Conservation (phyloP, 2,113 vertebrate genomes). For the Uropsilus gracilis region DNA sequence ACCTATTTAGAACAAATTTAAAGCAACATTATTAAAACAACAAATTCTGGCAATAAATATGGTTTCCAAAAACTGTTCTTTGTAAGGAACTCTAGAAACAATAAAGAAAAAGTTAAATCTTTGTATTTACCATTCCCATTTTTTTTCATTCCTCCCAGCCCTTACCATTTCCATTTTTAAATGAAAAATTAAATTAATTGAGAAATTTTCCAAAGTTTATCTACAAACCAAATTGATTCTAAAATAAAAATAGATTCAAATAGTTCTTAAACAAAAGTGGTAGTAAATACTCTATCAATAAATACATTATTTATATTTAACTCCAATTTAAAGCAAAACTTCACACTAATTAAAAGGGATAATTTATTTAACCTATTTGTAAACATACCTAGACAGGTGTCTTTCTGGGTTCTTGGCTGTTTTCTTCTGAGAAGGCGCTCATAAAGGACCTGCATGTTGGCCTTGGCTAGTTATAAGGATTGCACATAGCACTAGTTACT, state of each 20-base stretch:
- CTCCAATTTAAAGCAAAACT: slow-evolving; percentile 65
- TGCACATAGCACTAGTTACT: slow-evolving; percentile 96
- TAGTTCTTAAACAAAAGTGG: slow-evolving; percentile 42
- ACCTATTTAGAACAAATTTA: slow-evolving; percentile 47
- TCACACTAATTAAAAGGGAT: slow-evolving; percentile 71
- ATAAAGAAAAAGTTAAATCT: slow-evolving; percentile 3
- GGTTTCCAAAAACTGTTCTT: slow-evolving; percentile 48
- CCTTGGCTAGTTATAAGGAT: slow-evolving; percentile 98
- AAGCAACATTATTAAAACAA: slow-evolving; percentile 25
- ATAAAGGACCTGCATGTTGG: slow-evolving; percentile 99
- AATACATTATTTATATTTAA: slow-evolving; percentile 53
- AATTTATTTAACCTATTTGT: slow-evolving; percentile 83
- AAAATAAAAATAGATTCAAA: no score
- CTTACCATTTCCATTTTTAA: slow-evolving; percentile 37
- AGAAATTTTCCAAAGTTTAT: slow-evolving; percentile 47
- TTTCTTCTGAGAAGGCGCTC: slow-evolving; percentile 99
- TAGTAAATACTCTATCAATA: slow-evolving; percentile 40
- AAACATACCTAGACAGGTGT: slow-evolving; percentile 97
- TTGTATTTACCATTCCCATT: slow-evolving; percentile 9
- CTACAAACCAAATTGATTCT: slow-evolving; percentile 15
- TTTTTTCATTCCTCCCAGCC: no score
- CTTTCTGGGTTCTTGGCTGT: slow-evolving; percentile 94
- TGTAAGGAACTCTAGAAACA: slow-evolving; percentile 30
- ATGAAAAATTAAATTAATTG: slow-evolving; percentile 53
- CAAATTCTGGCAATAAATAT: slow-evolving; percentile 7